Percentiles rank a stretch among this genome's conserved stretches.
These are phyloP conservation scores for Macaca fascicularis DNA, from an alignment of 2,113 vertebrate genomes.

Conservation along the genomic window T2T-MFA8v1.1 NC_088388.1:8141501-8142000, in stretches of 20 bases:
- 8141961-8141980: too few relatives aligned
- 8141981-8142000: neutral
- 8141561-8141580: neutral
- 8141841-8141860: too few relatives aligned
- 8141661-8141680: neutral
- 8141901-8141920: too few relatives aligned
- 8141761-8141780: neutral
- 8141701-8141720: neutral
- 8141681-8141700: neutral
- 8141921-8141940: too few relatives aligned
- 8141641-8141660: neutral
- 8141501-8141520: neutral
- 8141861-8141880: too few relatives aligned
- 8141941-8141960: rapidly evolving
- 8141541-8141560: neutral
- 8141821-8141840: neutral
- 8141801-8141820: neutral
- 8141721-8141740: neutral
- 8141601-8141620: neutral
- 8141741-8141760: neutral
- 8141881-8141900: too few relatives aligned
- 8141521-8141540: neutral
- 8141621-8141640: neutral
- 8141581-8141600: neutral
- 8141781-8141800: neutral